These are phyloP conservation scores for Camelus bactrianus DNA, from an alignment of 2,113 vertebrate species.

Conservation along the genomic window DNA sequence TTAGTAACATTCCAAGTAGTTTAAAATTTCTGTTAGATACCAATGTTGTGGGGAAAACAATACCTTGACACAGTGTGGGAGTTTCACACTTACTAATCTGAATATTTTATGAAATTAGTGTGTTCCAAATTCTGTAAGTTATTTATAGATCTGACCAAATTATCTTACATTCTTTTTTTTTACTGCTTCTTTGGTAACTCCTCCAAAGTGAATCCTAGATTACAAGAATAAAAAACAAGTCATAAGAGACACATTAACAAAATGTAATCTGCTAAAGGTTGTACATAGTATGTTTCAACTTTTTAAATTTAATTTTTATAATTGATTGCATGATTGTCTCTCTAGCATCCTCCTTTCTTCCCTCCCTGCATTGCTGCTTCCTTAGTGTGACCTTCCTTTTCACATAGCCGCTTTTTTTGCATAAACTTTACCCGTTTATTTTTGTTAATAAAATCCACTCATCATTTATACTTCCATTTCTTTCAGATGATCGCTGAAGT, in stretches of 20 bases:
- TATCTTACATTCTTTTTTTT: not conserved
- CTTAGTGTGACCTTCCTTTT: not conserved
- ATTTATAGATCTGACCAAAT: not conserved
- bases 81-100: not conserved
- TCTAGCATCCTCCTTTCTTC: not conserved
- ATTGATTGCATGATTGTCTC: not conserved
- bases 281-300: not conserved
- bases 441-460: not conserved
- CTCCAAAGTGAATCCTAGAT: not conserved
- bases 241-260: conserved; percentile 1
- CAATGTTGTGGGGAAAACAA: not conserved
- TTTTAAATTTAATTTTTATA: conserved; percentile 17
- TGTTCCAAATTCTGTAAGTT: conserved; percentile 22
- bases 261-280: conserved; percentile 22
- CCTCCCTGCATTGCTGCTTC: not conserved
- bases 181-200: not conserved
- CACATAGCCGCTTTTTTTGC: not conserved
- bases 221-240: not conserved
- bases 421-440: not conserved
- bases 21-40: conserved; percentile 23
- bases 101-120: not conserved
- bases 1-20: not conserved
- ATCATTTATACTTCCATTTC: not conserved
- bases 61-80: not conserved
- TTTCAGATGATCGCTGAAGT: not conserved